Evolutionary conservation across 2,113 vertebrate genomes (phyloP).

Genomic region (Salminus brasiliensis): DNA sequence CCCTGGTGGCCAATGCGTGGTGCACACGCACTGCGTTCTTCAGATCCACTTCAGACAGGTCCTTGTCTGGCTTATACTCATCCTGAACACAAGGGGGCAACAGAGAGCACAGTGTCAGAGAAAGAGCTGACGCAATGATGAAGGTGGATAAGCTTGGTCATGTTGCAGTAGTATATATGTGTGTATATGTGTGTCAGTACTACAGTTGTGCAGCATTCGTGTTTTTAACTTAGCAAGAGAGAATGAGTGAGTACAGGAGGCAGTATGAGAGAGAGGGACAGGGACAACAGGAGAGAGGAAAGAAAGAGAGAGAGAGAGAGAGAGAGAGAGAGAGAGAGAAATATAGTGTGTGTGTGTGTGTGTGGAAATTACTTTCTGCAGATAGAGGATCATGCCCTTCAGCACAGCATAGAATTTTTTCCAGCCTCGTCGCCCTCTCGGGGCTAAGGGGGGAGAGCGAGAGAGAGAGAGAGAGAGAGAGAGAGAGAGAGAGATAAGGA

Average conservation of each 20-base stretch:
- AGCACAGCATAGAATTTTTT: slow-evolving; percentile 98
- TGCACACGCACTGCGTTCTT: slow-evolving; percentile 95
- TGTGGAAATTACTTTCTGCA: slow-evolving; percentile 88
- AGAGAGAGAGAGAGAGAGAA: too few relatives aligned
- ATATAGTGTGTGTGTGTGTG: slow-evolving; percentile 34
- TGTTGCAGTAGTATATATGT: slow-evolving; percentile 9
- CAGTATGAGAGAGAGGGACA: too few relatives aligned
- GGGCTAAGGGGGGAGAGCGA: slow-evolving; percentile 74
- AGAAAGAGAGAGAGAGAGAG: too few relatives aligned
- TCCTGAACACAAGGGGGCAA: slow-evolving; percentile 80
- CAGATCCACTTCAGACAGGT: slow-evolving; percentile 94
- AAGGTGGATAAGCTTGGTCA: slow-evolving; percentile 4
- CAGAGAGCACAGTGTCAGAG: slow-evolving; percentile 52
- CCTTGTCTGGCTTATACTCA: slow-evolving; percentile 93
- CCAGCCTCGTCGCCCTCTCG: slow-evolving; percentile 94
- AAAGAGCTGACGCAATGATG: background rate
- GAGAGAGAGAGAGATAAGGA: background rate
- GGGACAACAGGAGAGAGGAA: too few relatives aligned
- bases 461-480: background rate
- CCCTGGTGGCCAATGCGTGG: slow-evolving; percentile 90
- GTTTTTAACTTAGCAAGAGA: too few relatives aligned
- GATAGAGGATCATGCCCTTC: slow-evolving; percentile 94
- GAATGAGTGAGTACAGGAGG: too few relatives aligned
- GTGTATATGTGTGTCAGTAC: slow-evolving; percentile 50
- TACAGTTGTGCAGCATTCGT: too few relatives aligned